A percentile compares a stretch with the other conserved stretches of the same genome.
phyloP scores from a whole-genome alignment of 2,797 vertebrate species.

The Trematocara caparti region DNA sequence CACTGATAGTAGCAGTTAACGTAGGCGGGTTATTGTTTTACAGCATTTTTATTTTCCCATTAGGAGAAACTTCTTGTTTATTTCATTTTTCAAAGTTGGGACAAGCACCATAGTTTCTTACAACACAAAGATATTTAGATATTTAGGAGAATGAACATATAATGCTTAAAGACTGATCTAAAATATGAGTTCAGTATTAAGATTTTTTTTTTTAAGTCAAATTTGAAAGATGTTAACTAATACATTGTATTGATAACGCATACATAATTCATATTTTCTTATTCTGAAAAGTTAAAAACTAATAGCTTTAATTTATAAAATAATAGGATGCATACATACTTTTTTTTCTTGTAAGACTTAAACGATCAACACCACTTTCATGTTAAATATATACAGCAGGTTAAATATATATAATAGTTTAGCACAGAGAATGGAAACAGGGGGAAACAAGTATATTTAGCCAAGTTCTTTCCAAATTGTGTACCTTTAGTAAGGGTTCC shows the following conservation, averaged over 20 bases:
- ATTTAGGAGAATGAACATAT: neutral
- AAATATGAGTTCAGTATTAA: neutral
- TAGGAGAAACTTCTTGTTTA: neutral
- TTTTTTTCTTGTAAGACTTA: neutral
- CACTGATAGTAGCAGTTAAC: neutral
- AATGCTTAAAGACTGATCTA: neutral
- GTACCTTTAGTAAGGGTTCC: neutral
- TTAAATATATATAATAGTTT: neutral
- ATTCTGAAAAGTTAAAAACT: neutral
- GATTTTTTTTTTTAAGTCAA: fast-evolving
- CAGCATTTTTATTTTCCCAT: neutral
- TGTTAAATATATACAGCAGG: neutral
- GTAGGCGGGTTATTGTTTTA: neutral
- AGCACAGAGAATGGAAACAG: neutral
- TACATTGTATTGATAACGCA: neutral
- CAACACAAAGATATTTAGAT: neutral
- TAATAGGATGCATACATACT: neutral
- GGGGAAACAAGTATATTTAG: neutral
- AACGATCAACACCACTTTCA: neutral
- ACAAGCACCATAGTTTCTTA: neutral
- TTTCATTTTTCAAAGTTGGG: neutral
- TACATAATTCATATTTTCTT: neutral
- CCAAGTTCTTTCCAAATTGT: neutral
- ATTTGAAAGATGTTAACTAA: neutral
- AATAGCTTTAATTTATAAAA: neutral